Base-by-base conservation (phyloP, 2,888 invertebrate species). In the Nemoura dubitans region DNA sequence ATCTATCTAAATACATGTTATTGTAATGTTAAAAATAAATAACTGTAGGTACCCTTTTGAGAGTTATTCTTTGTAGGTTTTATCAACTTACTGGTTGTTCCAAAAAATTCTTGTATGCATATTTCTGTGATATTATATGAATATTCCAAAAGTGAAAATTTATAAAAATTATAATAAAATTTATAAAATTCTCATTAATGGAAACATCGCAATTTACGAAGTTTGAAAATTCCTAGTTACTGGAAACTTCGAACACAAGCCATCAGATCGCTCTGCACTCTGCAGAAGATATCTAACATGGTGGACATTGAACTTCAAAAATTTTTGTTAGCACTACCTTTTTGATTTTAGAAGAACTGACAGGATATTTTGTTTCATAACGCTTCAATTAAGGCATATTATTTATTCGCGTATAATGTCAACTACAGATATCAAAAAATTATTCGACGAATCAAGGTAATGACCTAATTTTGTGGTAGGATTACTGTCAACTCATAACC, bases 361-460 rank as follows among this genome's bases (percentile, higher is more conserved):
- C 78, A 21, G 28, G 28, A 26, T 78, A 27, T 78, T 78, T 10
- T 27, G 30, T 43, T 42, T 30, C 21, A 83, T 43, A 42, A 30
- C 36, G 25, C 83, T 43, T 83, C 36, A 5, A 30, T 83, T 36
- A 42, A 6, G 7, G 10, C n/a, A 25, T 26, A 28, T 28, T 36
- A 26, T 83, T 42, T 82, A 29, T 82, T 83, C 21, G 6, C 3
- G 10, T 0, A 42, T 36, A 83, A 91, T 91, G 91, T 90, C 91
- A 90, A 90, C 91, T 90, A 91, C 91, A 90, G 91, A 91, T 89
- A 90, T 91, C 81, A 91, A 91, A 89, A 90, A 90, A 88, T 89
- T 91, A 88, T 91, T 91, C 90, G 90, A 91, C 89, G 91, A 91
- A 91, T 90, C 90, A 91, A 91, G 91, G 91, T 88, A 90, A 89